A percentile compares a stretch with the other conserved stretches of the same genome.
Conservation (phyloP, 2,113 vertebrate species). For the Ochotona princeps region DNA sequence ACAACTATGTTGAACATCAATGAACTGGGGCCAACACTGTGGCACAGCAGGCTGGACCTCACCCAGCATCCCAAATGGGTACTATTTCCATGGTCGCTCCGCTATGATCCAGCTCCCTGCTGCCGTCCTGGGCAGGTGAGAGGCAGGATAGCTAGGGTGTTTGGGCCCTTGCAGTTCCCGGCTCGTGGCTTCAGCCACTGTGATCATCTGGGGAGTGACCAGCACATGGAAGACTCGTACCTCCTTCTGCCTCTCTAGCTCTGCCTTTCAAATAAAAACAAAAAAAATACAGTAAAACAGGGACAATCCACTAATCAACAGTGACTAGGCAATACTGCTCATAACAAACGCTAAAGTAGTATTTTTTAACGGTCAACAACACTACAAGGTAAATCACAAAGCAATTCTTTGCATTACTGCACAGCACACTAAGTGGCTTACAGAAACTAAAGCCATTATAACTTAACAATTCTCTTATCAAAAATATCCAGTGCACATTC, state of each 20-base stretch:
- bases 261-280: too few species aligned
- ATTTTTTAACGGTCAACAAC: slow-evolving; percentile 29
- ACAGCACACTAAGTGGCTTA: not conserved
- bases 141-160: too few species aligned
- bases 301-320: slow-evolving; percentile 32
- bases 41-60: too few species aligned
- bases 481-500: not conserved
- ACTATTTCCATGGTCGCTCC: too few species aligned
- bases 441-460: not conserved
- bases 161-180: too few species aligned
- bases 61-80: too few species aligned
- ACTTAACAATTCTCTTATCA: not conserved
- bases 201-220: too few species aligned
- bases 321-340: slow-evolving; percentile 9
- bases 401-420: not conserved
- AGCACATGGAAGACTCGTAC: too few species aligned
- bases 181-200: too few species aligned
- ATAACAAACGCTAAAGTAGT: not conserved
- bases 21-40: not conserved
- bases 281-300: slow-evolving; percentile 5
- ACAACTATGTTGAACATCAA: not conserved
- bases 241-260: too few species aligned
- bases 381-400: slow-evolving; percentile 21
- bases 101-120: too few species aligned
- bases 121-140: too few species aligned